Percentiles rank a stretch among this genome's conserved stretches.
Conservation (phyloP, 2,888 invertebrate genomes). For the Apomyelois bistriatella region DNA sequence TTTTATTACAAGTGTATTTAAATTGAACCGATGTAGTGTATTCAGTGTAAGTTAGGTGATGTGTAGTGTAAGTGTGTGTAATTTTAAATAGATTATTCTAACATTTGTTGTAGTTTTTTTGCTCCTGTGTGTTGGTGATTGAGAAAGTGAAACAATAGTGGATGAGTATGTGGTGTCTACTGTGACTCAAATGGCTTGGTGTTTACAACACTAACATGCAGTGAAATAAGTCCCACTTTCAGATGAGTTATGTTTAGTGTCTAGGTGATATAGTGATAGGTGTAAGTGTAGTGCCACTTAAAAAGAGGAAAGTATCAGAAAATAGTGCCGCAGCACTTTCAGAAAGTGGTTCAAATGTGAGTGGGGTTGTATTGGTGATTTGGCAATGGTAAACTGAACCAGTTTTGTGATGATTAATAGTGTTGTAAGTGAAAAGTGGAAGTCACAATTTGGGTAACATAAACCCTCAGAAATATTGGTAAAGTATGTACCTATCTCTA, state of each 20-base stretch:
- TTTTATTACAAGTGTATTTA: slow-evolving; percentile 43
- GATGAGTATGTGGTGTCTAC: slow-evolving; percentile 19
- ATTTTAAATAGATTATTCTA: slow-evolving; percentile 71
- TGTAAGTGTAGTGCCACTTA: background rate
- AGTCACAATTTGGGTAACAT: no score
- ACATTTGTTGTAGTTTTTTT: slow-evolving; percentile 73
- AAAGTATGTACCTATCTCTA: no score
- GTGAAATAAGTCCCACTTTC: background rate
- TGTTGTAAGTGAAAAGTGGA: no score
- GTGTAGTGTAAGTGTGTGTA: slow-evolving; percentile 77
- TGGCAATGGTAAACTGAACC: no score
- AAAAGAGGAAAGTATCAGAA: background rate
- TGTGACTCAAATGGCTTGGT: slow-evolving; percentile 3
- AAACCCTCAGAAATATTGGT: no score
- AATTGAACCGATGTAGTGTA: slow-evolving; percentile 59
- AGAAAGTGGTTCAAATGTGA: no score
- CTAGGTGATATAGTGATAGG: background rate
- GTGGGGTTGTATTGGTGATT: no score
- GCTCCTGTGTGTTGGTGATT: slow-evolving; percentile 63
- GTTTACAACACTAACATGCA: background rate
- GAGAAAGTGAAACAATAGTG: slow-evolving; percentile 22
- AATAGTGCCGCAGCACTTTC: no score
- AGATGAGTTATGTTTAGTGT: background rate
- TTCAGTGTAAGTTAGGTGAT: slow-evolving; percentile 72
- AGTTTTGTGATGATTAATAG: no score